These are phyloP conservation scores for Coregonus ussuriensis DNA, from an alignment of 2,797 vertebrate species.

Conservation along the genomic window DNA sequence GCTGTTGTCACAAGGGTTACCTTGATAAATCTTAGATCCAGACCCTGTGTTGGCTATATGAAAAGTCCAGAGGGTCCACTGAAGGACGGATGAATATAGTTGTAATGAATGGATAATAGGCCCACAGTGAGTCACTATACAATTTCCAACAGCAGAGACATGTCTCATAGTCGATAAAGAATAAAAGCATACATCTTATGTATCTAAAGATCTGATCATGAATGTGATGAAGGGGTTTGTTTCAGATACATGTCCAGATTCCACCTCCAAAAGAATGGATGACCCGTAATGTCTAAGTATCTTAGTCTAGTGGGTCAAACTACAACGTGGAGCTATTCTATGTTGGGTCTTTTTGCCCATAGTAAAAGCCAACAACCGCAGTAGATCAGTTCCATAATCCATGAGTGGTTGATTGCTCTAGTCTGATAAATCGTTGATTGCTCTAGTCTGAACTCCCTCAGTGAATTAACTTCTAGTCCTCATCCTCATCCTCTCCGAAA, in stretches of 20 bases:
- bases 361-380: not conserved
- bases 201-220: not conserved
- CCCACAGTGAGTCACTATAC: not conserved
- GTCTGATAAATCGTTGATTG: not conserved
- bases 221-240: not conserved
- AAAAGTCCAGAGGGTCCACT: not conserved
- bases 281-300: not conserved
- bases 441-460: not conserved
- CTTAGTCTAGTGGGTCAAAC: not conserved
- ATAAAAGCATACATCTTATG: not conserved
- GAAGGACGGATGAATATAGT: not conserved
- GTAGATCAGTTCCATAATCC: not conserved
- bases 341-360: not conserved
- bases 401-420: not conserved
- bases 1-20: not conserved
- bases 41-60: not conserved
- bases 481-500: conserved; percentile 89
- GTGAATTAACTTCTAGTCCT: conserved; percentile 77
- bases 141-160: not conserved
- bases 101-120: not conserved
- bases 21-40: not conserved
- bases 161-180: not conserved
- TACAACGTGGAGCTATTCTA: not conserved
- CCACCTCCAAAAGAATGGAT: not conserved
- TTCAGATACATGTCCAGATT: not conserved